Evolutionary conservation across 2,888 invertebrate species (phyloP), one percentile per base, ranked within the genome.

Genomic region (Neoascia interrupta): DNA sequence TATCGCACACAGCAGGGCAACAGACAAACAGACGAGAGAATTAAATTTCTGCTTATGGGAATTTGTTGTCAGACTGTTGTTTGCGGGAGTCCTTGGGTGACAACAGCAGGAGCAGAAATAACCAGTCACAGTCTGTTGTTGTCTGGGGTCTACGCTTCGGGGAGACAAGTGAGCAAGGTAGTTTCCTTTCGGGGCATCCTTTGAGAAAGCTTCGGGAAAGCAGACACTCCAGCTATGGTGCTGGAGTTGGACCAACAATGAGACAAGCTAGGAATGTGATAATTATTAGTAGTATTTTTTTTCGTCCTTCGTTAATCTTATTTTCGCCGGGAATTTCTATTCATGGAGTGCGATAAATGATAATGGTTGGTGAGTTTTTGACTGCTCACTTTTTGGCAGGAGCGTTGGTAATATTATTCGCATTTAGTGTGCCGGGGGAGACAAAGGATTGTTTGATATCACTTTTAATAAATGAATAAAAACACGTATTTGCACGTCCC

Each of bases 291-390:
- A n/a, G n/a, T n/a, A n/a, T 28, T 28, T 31, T 58, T 41, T 28
- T 16, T 39, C 19, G 18, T 39, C 10, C 13, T 15, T 10, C 19
- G n/a, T n/a, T n/a, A n/a, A n/a, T n/a, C n/a, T n/a, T n/a, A 1
- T 16, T 18, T 19, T 37, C 3, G 31, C 21, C 15, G 16, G 21
- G 15, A 60, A 45, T 37, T 60, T 47, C 60, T 36, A 60, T 60
- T 60, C 36, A 60, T 60, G 23, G 36, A 60, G 60, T 60, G 60
- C 21, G 45, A 60, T 36, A 60, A 60, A 47, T 34, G 60, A 60
- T 60, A 60, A 60, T 60, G 43, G 58, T 34, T 45, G 45, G 60
- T 36, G 60, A 60, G 15, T 23, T 19, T 45, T 60, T 26, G 63
- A 43, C 41, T 64, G 63, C 28, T 63, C 51, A 41, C 15, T 51